Evolutionary conservation across 2,888 invertebrate species (phyloP).

Genomic region (Hyppa rectilinea): DNA sequence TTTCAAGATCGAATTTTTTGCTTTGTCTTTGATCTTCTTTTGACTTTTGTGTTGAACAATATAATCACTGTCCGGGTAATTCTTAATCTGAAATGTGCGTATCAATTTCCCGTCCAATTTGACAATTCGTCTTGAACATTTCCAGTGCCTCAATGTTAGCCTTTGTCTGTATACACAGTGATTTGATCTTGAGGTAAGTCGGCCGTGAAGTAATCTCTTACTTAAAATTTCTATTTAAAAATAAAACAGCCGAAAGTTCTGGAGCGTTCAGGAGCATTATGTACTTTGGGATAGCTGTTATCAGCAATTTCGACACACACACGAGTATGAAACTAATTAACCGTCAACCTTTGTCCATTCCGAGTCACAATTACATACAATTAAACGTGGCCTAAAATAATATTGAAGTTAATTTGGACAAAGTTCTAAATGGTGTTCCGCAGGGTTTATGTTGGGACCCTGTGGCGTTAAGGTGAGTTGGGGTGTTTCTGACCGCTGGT

Average conservation of each 20-base stretch:
- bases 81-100: conserved; percentile 45
- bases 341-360: conserved; percentile 69
- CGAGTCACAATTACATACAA: conserved; percentile 73
- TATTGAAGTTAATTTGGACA: conserved; percentile 74
- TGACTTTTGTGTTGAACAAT: conserved; percentile 54
- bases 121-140: conserved; percentile 50
- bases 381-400: conserved; percentile 77
- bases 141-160: conserved; percentile 51
- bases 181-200: conserved; percentile 54
- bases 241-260: conserved; percentile 50
- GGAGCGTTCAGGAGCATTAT: conserved; percentile 23
- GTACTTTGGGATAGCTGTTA: conserved; percentile 42
- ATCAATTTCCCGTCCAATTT: conserved; percentile 57
- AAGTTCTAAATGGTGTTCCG: conserved; percentile 68
- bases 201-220: conserved; percentile 53
- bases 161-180: conserved; percentile 54
- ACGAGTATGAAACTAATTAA: conserved; percentile 63
- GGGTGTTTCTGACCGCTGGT: conserved; percentile 54
- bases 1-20: conserved; percentile 43
- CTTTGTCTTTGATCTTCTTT: conserved; percentile 59
- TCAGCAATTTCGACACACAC: conserved; percentile 58
- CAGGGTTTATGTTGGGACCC: conserved; percentile 63
- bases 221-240: conserved; percentile 51
- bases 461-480: conserved; percentile 45
- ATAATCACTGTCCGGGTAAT: conserved; percentile 54